Conservation (phyloP, 35 echinoderm and acorn worm species). For the Chiridota heheva region DNA sequence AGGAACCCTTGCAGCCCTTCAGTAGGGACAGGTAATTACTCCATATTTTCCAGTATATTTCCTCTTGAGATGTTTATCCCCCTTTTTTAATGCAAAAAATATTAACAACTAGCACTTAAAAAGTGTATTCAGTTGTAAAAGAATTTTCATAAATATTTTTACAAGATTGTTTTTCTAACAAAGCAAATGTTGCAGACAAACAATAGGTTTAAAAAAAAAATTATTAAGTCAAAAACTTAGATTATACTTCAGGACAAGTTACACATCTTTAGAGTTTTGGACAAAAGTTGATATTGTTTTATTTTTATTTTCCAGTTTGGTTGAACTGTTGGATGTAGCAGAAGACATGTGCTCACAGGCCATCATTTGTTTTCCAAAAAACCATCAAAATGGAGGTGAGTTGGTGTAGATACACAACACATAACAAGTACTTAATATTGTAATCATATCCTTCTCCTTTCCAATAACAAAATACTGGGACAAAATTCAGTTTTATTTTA, state of each 20-base stretch:
- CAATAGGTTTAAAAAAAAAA: slow-evolving; percentile 2
- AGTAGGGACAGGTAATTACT: slow-evolving; percentile 85
- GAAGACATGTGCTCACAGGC: slow-evolving; percentile 82
- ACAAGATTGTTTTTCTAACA: neutral
- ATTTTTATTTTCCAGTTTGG: slow-evolving; percentile 69
- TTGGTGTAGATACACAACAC: neutral
- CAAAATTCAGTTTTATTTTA: neutral
- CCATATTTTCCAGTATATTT: neutral
- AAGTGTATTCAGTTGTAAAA: neutral
- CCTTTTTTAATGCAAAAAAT: neutral
- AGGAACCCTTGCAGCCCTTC: slow-evolving; percentile 61
- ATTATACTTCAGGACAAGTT: neutral
- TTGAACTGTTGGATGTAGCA: slow-evolving; percentile 81
- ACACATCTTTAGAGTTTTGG: neutral
- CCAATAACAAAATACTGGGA: neutral
- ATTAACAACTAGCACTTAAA: neutral
- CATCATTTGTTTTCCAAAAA: slow-evolving; percentile 65
- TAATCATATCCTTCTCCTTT: neutral
- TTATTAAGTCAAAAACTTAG: neutral
- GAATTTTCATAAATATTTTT: neutral
- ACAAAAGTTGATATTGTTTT: neutral
- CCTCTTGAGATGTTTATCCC: neutral
- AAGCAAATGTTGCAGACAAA: neutral
- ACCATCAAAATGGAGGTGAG: slow-evolving; percentile 54
- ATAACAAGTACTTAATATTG: neutral